Base-by-base conservation (phyloP, 2,113 vertebrate species). In the Lepidothrix coronata region DNA sequence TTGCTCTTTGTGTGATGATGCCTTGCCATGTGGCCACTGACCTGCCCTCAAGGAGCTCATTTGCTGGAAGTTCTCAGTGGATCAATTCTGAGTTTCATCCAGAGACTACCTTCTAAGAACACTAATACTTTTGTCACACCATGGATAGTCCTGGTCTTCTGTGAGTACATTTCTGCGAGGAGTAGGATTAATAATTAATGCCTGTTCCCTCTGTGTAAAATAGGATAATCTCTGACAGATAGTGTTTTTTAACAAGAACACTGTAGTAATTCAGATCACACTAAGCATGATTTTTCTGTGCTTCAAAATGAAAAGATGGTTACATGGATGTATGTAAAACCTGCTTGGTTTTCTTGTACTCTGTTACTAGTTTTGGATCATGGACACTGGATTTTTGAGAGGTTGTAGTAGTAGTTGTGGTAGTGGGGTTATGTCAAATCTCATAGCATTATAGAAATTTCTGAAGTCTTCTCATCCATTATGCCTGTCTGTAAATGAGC, bases 171-270 rank as follows among this genome's bases (percentile, higher is more conserved):
- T 97, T 94, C 81, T 90, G 79, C 70, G 73, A 96, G 77, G 77
- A 97, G 79, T 65, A 96, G 63, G 89, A 96, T 97, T 97, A 96
- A 95, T 96, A 95, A 96, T 97, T 97, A 97, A 97, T 96, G 95
- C 90, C 73, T 96, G 74, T 93, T 96, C 93, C 79, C 83, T 97
- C 83, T 86, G 77, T 96, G 91, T 97, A 97, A 97, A 97, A 95
- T 91, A 97, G 96, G 90, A 95, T 97, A 95, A 97, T 97, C 90
- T 98, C 97, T 96, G 93, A 96, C 97, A 98, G 97, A 97, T 97
- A 97, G 94, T 96, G 55, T 79, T 91, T 98, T 97, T 97, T 97
- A 97, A 97, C 95, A 96, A 96, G 97, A 96, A 87, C 77, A 85
- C 67, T 95, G 85, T 85, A 96, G 85, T 95, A 97, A 97, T 97